phyloP scores from a whole-genome alignment of 2,113 vertebrate genomes.

The Macroglossus sobrinus region DNA sequence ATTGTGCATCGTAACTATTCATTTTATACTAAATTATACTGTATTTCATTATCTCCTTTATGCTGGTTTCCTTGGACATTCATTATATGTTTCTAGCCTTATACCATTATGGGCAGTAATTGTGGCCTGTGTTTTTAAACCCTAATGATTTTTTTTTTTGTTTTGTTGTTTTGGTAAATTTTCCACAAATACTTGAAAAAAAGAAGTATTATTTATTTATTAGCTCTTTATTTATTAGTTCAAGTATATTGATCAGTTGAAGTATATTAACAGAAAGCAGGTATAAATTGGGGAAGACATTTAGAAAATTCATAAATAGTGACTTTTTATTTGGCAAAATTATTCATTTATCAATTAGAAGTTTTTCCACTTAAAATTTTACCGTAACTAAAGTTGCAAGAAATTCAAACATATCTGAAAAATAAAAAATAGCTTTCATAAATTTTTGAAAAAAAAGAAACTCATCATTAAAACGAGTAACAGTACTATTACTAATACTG shows the following conservation, averaged over 20 bases:
- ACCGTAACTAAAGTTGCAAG: not conserved
- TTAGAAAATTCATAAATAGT: not conserved
- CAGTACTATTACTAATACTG: not conserved
- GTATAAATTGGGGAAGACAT: not conserved
- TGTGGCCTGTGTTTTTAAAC: not conserved
- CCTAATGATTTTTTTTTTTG: not conserved
- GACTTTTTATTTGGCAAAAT: not conserved
- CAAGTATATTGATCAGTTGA: not conserved
- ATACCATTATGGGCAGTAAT: not conserved
- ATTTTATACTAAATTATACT: not conserved
- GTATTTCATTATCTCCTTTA: not conserved
- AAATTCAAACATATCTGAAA: not conserved
- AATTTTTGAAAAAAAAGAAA: not conserved
- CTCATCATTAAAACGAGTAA: not conserved
- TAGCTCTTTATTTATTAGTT: not conserved
- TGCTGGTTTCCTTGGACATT: not conserved
- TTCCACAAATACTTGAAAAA: not conserved
- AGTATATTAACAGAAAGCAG: not conserved
- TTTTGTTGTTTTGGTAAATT: not conserved
- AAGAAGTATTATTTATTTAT: not conserved
- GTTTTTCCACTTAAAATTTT: not conserved
- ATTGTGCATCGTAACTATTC: not conserved
- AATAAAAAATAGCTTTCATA: not conserved
- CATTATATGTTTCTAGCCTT: not conserved
- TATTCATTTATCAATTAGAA: conserved; percentile 4